Evolutionary conservation across 1,140 invertebrate genomes (phyloP).

Genomic region (Drosophila pseudoobscura): DNA sequence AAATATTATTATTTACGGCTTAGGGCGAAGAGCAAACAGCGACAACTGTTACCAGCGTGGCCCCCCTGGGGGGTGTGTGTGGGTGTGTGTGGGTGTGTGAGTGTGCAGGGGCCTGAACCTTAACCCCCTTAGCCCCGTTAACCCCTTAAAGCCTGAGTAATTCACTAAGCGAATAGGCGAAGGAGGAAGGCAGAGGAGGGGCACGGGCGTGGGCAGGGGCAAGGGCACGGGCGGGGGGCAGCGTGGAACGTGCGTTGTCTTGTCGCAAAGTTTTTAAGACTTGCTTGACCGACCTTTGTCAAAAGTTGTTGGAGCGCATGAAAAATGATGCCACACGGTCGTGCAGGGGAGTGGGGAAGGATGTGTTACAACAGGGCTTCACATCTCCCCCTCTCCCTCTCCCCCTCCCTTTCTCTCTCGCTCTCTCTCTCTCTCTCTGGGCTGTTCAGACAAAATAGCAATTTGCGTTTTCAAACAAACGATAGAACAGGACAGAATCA

Average conservation of each 20-base stretch:
- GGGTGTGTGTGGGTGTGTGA: too few species aligned
- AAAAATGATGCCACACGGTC: constrained; percentile 72
- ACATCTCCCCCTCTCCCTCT: background rate
- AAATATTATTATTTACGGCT: constrained; percentile 82
- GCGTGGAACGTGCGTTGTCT: constrained; percentile 74
- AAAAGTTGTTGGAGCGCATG: constrained; percentile 79
- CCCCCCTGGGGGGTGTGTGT: constrained; percentile 10
- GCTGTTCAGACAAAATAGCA: constrained; percentile 73
- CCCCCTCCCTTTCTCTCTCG: background rate
- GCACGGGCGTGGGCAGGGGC: background rate
- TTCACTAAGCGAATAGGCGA: constrained; percentile 72
- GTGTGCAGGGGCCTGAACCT: constrained; percentile 55
- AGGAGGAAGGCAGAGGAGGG: background rate
- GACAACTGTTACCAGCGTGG: constrained; percentile 72
- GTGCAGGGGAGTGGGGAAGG: too few species aligned
- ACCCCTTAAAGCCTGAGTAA: constrained; percentile 78
- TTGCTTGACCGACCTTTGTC: constrained; percentile 81
- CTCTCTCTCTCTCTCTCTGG: background rate
- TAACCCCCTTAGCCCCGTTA: constrained; percentile 80
- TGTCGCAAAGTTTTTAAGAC: constrained; percentile 81
- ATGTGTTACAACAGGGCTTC: too few species aligned
- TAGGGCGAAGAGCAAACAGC: constrained; percentile 71
- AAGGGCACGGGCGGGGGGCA: background rate
- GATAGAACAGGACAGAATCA: constrained; percentile 22
- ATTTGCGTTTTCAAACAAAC: constrained; percentile 76